Evolutionary conservation across 2,113 vertebrate genomes (phyloP).

Genomic region (Rana temporaria): DNA sequence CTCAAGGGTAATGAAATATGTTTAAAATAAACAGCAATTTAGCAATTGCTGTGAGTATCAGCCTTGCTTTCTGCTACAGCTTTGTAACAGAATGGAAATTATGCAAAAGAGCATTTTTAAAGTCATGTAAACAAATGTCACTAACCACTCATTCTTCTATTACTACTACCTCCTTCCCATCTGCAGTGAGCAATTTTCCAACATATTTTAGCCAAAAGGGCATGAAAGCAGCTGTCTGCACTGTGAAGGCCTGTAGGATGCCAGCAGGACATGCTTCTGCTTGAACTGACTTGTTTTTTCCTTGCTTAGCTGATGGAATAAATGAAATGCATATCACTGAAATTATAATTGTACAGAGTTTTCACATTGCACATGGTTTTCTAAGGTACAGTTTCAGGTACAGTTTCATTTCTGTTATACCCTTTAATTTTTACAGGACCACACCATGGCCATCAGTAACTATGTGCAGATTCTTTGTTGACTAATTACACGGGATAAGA

Average conservation of each 20-base stretch:
- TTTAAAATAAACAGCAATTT: neutral
- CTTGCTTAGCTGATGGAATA: constrained; percentile 25
- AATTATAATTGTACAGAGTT: neutral
- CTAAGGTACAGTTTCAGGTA: neutral
- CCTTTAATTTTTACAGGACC: neutral
- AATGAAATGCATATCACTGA: constrained; percentile 14
- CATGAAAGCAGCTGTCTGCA: constrained; percentile 58
- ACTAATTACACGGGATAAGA: too few species aligned
- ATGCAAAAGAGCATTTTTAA: constrained; percentile 32
- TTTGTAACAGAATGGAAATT: neutral
- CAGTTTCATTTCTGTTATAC: neutral
- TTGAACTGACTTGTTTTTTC: constrained; percentile 47
- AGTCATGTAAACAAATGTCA: constrained; percentile 53
- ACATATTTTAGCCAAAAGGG: constrained; percentile 53
- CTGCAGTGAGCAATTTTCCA: constrained; percentile 45
- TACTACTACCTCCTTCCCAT: constrained; percentile 55
- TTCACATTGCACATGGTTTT: neutral
- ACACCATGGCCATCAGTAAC: too few species aligned
- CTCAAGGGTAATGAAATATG: neutral
- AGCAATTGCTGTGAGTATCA: neutral
- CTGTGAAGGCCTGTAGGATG: constrained; percentile 46
- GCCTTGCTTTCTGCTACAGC: neutral
- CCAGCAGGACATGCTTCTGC: constrained; percentile 55
- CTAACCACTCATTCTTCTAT: constrained; percentile 37
- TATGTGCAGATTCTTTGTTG: too few species aligned